Evolutionary conservation across 2,797 vertebrate species (phyloP), one percentile per base, ranked within the genome.

Genomic region (Sandelia bainsii): DNA sequence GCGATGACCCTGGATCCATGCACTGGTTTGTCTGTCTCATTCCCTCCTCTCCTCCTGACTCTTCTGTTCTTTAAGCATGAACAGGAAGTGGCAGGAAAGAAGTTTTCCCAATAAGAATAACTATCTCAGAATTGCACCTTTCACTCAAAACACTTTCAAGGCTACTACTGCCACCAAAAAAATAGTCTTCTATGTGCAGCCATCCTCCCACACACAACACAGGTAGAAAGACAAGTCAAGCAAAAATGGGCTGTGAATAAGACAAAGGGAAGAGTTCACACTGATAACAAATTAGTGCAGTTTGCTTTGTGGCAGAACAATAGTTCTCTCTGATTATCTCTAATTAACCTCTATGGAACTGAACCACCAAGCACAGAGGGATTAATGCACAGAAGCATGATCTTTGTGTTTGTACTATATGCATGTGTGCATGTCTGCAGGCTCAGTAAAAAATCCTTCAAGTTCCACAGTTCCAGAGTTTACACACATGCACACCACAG

Each of bases 261-360:
- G 71, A 84, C 78, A 87, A 89, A 84, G 69, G 69, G 52, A 76
- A 80, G 79, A 84, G 86, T 84, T 72, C 82, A 75, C 81, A 73
- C 84, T 74, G 80, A 87, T 88, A 92, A 91, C 77, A 82, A 88
- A 88, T 91, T 86, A 91, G 85, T 65, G 60, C 58, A 79, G 78
- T 86, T 90, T 67, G 79, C 82, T 80, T 74, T 81, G 80, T 89
- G 83, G 87, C 84, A 91, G 90, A 93, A 91, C 81, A 90, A 69
- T 75, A 78, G 77, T 88, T 92, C 78, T 82, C 68, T 85, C 91
- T 92, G 86, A 93, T 94, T 91, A 91, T 87, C 81, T 81, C 86
- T 93, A 94, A 95, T 95, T 94, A 94, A 92, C 89, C 93, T 93
- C 91, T 19, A 25, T 86, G 91, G 93, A 92, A 86, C 87, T 89